A percentile compares a stretch with the other conserved stretches of the same genome.
These are phyloP conservation scores for Thunnus thynnus DNA, from an alignment of 2,113 vertebrate species.

Conservation along the genomic window DNA sequence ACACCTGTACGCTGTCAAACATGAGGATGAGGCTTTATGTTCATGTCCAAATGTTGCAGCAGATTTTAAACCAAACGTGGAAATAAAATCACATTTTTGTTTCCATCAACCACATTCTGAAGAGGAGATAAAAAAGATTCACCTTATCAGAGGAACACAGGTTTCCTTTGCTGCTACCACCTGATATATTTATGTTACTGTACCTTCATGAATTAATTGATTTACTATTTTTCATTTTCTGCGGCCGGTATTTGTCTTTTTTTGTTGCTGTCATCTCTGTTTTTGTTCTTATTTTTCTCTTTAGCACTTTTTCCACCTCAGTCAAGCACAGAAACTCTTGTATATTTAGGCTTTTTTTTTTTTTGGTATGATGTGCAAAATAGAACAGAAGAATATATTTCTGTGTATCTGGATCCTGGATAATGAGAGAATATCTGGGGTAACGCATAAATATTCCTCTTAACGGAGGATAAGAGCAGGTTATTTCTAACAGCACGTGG, in stretches of 20 bases:
- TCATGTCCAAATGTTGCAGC: neutral
- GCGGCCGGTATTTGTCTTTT: too few species aligned
- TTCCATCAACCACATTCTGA: neutral
- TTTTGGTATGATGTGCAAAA: neutral
- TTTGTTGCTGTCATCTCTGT: too few species aligned
- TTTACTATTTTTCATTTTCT: neutral
- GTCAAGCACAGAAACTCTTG: too few species aligned
- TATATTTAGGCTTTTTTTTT: too few species aligned
- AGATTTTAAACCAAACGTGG: neutral
- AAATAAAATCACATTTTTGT: neutral
- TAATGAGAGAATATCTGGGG: conserved; percentile 16
- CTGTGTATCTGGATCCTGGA: neutral
- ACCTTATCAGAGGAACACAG: neutral
- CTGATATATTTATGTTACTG: too few species aligned
- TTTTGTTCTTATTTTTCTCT: neutral
- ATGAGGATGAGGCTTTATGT: neutral
- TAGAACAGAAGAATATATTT: neutral
- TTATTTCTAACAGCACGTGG: conserved; percentile 1
- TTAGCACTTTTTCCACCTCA: neutral
- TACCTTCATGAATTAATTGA: neutral
- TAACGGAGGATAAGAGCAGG: conserved; percentile 9
- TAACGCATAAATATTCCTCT: neutral
- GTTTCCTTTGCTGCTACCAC: too few species aligned
- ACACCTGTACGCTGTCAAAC: conserved; percentile 7
- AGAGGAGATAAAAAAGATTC: neutral